These are phyloP conservation scores for Etheostoma perlongum DNA, from an alignment of 2,797 vertebrate species.

Conservation along the genomic window DNA sequence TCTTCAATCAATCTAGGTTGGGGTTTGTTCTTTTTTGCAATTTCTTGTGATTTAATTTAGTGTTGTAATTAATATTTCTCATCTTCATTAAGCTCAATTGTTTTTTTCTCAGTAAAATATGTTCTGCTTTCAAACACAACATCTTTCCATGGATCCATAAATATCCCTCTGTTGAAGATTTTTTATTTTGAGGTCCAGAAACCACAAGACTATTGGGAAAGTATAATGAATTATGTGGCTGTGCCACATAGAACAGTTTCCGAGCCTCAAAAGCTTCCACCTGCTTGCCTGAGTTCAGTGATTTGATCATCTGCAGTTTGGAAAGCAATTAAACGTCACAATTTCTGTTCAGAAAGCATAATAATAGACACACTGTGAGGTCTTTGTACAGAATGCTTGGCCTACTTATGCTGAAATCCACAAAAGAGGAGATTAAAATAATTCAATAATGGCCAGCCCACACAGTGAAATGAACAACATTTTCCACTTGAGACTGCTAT, in stretches of 20 bases:
- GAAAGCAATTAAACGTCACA: conserved; percentile 55
- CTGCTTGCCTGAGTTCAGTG: conserved; percentile 48
- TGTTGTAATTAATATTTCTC: conserved; percentile 31
- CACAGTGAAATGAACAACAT: conserved; percentile 58
- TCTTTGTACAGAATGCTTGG: conserved; percentile 48
- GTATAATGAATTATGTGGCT: conserved; percentile 14
- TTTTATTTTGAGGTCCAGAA: conserved; percentile 41
- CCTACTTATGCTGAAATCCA: conserved; percentile 60
- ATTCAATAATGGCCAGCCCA: conserved; percentile 62
- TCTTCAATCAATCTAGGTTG: neutral
- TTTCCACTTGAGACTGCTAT: conserved; percentile 56
- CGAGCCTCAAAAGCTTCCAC: conserved; percentile 47
- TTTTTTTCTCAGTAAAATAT: conserved; percentile 20
- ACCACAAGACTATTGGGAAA: conserved; percentile 12
- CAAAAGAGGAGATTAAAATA: conserved; percentile 67
- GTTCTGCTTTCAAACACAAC: conserved; percentile 38
- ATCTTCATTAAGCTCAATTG: conserved; percentile 44
- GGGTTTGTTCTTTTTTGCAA: neutral
- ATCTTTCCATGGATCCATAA: conserved; percentile 39
- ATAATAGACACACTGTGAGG: conserved; percentile 52
- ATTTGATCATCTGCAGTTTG: conserved; percentile 55
- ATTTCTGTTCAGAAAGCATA: conserved; percentile 54
- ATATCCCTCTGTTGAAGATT: conserved; percentile 30
- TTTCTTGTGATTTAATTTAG: conserved; percentile 15
- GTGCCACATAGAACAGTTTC: conserved; percentile 31